phyloP scores from a whole-genome alignment of 2,888 invertebrate species.

The Cristatella mucedo region DNA sequence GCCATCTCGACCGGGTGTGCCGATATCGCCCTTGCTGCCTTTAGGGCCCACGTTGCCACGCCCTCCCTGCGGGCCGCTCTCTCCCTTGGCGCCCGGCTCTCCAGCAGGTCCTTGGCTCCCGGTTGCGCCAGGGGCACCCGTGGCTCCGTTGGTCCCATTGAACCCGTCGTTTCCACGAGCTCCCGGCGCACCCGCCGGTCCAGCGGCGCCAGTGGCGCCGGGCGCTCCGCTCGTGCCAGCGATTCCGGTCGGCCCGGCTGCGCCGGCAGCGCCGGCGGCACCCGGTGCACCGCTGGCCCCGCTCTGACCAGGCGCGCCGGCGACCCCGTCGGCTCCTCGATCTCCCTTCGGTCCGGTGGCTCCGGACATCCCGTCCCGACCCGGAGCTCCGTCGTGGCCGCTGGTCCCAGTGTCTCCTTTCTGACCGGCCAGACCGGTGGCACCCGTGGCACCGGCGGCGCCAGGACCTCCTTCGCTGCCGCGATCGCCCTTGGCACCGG shows the following conservation, averaged over 20 bases:
- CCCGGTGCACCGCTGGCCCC: no score
- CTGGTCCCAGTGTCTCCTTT: slow-evolving; percentile 2
- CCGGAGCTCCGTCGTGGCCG: background rate
- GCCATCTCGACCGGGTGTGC: slow-evolving; percentile 12
- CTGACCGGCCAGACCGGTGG: slow-evolving; percentile 10
- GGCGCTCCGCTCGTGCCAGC: no score
- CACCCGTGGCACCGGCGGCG: slow-evolving; percentile 1
- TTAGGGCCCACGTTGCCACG: slow-evolving; percentile 12
- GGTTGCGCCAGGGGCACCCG: no score
- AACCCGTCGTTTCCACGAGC: no score
- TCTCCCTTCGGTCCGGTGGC: slow-evolving; percentile 3
- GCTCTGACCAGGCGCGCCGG: background rate
- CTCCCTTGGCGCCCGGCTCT: background rate
- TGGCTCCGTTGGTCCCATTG: no score
- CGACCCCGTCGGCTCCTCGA: background rate
- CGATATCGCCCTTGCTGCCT: slow-evolving; percentile 13
- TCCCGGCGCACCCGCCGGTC: no score
- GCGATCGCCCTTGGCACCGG: slow-evolving; percentile 10
- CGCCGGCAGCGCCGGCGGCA: no score
- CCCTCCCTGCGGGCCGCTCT: slow-evolving; percentile 8
- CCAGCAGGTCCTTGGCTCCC: no score
- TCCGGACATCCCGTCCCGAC: slow-evolving; percentile 2
- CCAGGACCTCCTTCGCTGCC: slow-evolving; percentile 8
- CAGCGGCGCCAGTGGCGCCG: no score
- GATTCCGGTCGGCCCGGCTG: no score